phyloP scores from a whole-genome alignment of 2,888 invertebrate genomes.

The Cryptophagus acutangulus region DNA sequence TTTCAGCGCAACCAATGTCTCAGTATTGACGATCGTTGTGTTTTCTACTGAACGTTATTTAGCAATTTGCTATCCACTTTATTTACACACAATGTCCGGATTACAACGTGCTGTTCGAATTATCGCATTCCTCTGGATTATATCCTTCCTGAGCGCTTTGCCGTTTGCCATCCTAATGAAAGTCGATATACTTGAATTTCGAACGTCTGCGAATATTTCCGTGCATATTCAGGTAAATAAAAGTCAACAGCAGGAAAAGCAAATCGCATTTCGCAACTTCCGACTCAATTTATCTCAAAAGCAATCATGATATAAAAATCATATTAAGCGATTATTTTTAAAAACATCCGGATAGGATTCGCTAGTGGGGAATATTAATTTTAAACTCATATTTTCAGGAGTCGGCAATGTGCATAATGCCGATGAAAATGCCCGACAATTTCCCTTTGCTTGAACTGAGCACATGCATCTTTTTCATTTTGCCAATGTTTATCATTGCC shows the following conservation, averaged over 20 bases:
- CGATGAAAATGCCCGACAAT: conserved; percentile 54
- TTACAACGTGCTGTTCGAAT: conserved; percentile 75
- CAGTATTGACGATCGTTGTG: conserved; percentile 85
- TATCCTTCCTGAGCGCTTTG: conserved; percentile 68
- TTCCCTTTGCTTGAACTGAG: conserved; percentile 76
- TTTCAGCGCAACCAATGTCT: conserved; percentile 81
- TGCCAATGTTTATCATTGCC: conserved; percentile 67
- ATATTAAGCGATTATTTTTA: no score
- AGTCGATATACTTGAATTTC: no score
- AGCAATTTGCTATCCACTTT: conserved; percentile 85
- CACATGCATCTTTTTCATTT: conserved; percentile 75
- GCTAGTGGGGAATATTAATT: no score
- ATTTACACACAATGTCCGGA: conserved; percentile 77
- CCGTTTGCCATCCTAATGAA: conserved; percentile 73
- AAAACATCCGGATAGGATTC: no score
- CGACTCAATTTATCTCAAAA: no score
- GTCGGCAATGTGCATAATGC: conserved; percentile 77
- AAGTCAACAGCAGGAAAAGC: no score
- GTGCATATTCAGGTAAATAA: conserved; percentile 47
- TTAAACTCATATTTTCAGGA: conserved; percentile 47
- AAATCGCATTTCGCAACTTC: no score
- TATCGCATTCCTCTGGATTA: conserved; percentile 70
- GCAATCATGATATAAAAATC: no score
- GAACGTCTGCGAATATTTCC: not conserved
- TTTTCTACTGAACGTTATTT: conserved; percentile 88